Conservation (phyloP, 2,888 invertebrate genomes). For the Platypus cylindrus region DNA sequence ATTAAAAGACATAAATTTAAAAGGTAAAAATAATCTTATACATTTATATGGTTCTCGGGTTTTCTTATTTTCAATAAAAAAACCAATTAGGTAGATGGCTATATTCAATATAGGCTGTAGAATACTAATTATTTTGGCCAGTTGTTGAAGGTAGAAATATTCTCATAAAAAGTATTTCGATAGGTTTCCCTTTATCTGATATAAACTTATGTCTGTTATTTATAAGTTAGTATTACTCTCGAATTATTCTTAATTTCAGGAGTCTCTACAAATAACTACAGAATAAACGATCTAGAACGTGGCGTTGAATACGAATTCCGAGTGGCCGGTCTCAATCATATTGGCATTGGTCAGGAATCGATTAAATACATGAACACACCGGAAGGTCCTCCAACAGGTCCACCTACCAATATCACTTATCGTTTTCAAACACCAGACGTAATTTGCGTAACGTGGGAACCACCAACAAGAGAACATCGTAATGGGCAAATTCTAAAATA, state of each 20-base stretch:
- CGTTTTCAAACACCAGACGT: conserved; percentile 89
- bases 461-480: conserved; percentile 73
- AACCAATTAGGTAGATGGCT: too few relatives aligned
- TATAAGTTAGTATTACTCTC: too few relatives aligned
- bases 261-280: conserved; percentile 46
- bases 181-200: too few relatives aligned
- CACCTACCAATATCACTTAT: conserved; percentile 72
- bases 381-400: conserved; percentile 82
- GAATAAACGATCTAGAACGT: conserved; percentile 70
- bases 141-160: too few relatives aligned
- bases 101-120: too few relatives aligned
- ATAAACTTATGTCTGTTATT: too few relatives aligned
- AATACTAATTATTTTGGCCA: too few relatives aligned
- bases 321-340: conserved; percentile 89
- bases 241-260: conserved; percentile 4
- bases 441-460: conserved; percentile 80
- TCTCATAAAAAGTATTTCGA: too few relatives aligned
- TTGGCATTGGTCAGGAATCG: conserved; percentile 90
- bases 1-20: conserved; percentile 58
- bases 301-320: conserved; percentile 95
- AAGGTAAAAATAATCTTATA: too few relatives aligned
- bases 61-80: too few relatives aligned
- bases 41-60: too few relatives aligned
- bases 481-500: conserved; percentile 92
- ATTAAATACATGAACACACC: conserved; percentile 86